These are phyloP conservation scores for Meandrusa payeni DNA, from an alignment of 2,888 invertebrate genomes.

Conservation along the genomic window DNA sequence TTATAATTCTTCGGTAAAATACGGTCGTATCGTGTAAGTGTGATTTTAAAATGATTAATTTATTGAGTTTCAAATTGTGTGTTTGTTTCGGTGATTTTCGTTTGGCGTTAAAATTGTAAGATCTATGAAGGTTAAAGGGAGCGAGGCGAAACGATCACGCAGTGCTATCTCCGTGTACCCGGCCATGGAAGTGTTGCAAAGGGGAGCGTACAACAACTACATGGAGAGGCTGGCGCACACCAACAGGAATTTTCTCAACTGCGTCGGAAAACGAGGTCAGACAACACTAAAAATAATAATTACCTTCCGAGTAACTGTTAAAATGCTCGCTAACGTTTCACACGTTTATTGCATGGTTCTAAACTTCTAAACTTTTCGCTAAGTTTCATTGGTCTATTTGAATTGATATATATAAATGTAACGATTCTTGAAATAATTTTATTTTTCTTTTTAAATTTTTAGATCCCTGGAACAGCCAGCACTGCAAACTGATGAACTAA, in stretches of 20 bases:
- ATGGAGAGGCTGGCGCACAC: conserved; percentile 49
- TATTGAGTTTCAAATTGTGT: too few relatives aligned
- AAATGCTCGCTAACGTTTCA: too few relatives aligned
- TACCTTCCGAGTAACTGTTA: conserved; percentile 2
- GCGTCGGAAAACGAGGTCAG: conserved; percentile 69
- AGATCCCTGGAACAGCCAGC: conserved; percentile 37
- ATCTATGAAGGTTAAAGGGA: conserved; percentile 49
- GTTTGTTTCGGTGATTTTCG: conserved; percentile 28
- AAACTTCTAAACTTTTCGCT: too few relatives aligned
- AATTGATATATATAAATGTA: too few relatives aligned
- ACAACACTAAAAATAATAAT: conserved; percentile 15
- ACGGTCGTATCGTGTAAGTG: too few relatives aligned
- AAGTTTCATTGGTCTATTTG: too few relatives aligned
- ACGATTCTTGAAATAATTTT: too few relatives aligned
- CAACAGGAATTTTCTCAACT: conserved; percentile 58
- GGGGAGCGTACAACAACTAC: conserved; percentile 51
- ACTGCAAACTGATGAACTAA: conserved; percentile 34
- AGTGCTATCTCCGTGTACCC: conserved; percentile 63
- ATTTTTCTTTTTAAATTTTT: conserved; percentile 28
- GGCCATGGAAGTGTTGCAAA: conserved; percentile 57
- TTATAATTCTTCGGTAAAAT: too few relatives aligned
- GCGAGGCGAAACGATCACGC: conserved; percentile 45
- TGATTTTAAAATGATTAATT: too few relatives aligned
- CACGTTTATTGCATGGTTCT: too few relatives aligned
- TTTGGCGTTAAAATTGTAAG: conserved; percentile 13